These are phyloP conservation scores for Agapornis roseicollis DNA, from an alignment of 2,113 vertebrate species.

Conservation along the genomic window DNA sequence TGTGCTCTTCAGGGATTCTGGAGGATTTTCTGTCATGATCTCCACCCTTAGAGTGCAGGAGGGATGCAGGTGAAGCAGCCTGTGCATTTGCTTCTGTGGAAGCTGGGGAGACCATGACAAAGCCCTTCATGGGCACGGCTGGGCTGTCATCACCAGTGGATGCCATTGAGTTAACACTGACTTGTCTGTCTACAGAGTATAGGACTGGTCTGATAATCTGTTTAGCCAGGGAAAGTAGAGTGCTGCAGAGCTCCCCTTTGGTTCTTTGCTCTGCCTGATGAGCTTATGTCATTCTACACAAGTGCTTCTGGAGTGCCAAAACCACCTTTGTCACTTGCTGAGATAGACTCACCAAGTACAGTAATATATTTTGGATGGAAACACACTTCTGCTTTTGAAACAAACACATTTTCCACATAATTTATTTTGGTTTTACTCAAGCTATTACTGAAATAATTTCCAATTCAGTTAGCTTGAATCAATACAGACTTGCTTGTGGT, in stretches of 20 bases:
- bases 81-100: rapidly evolving
- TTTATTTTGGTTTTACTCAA: background rate
- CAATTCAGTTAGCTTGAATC: background rate
- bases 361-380: background rate
- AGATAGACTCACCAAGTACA: too few relatives aligned
- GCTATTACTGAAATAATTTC: background rate
- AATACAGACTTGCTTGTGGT: background rate
- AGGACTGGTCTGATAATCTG: background rate
- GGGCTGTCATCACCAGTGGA: rapidly evolving
- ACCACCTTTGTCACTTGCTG: too few relatives aligned
- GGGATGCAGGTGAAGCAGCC: background rate
- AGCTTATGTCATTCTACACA: background rate
- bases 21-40: background rate
- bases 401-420: background rate
- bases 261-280: rapidly evolving
- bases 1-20: background rate
- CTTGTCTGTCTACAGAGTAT: background rate
- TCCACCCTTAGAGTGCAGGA: background rate
- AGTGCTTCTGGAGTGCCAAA: background rate
- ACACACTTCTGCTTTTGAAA: background rate
- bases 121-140: rapidly evolving
- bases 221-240: background rate
- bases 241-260: background rate
- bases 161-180: background rate
- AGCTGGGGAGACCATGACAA: background rate